Evolutionary conservation across 1,140 invertebrate species (phyloP).

Genomic region (Drosophila miranda): DNA sequence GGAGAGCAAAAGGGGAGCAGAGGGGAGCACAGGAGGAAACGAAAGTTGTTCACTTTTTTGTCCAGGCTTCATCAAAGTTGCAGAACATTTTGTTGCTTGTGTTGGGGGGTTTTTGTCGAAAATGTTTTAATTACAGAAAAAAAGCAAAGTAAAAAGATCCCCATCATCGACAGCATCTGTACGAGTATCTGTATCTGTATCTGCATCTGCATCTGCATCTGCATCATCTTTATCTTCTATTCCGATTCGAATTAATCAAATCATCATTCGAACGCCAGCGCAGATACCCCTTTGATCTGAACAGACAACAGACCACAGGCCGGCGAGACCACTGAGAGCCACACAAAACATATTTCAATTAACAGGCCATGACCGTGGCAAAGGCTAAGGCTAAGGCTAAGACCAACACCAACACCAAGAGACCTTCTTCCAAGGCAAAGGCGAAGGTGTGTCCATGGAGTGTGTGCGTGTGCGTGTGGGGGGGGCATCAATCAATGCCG

Average conservation of each 20-base stretch:
- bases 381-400: conserved; percentile 5
- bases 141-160: conserved; percentile 5
- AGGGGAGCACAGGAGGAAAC: too few species aligned
- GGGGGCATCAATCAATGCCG: conserved; percentile 76
- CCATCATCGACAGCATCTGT: conserved; percentile 23
- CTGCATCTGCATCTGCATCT: conserved; percentile 6
- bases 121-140: conserved; percentile 55
- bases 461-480: conserved; percentile 37
- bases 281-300: conserved; percentile 64
- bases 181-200: background rate
- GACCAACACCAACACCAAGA: background rate
- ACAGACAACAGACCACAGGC: conserved; percentile 10
- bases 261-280: conserved; percentile 58
- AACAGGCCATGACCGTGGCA: conserved; percentile 67
- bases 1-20: too few species aligned
- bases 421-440: conserved; percentile 23
- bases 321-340: background rate
- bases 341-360: conserved; percentile 73
- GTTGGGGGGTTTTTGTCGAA: background rate
- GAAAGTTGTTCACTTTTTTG: conserved; percentile 6
- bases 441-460: conserved; percentile 50
- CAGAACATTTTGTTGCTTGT: conserved; percentile 1
- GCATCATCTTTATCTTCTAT: conserved; percentile 6
- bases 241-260: conserved; percentile 72
- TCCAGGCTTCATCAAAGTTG: background rate